These are phyloP conservation scores for Cladopsammia gracilis DNA, from an alignment of 64 coral and sea anemone species.

Conservation along the genomic window DNA sequence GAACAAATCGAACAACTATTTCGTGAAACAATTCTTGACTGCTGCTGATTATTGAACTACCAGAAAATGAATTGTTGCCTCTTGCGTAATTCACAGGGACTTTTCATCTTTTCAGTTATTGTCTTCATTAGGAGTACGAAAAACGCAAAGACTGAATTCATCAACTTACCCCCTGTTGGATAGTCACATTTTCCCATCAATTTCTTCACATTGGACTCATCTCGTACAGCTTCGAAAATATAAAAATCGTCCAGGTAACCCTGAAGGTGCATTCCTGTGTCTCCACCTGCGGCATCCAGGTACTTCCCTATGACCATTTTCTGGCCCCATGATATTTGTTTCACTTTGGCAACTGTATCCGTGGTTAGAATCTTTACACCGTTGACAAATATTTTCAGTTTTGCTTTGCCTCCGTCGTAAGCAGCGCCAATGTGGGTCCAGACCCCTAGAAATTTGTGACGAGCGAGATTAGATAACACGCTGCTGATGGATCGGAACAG, in stretches of 20 bases:
- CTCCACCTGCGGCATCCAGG: constrained; percentile 1
- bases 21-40: too few species aligned
- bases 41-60: too few species aligned
- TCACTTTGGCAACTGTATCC: neutral
- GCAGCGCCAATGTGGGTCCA: constrained; percentile 47
- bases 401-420: constrained; percentile 5
- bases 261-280: neutral
- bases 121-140: too few species aligned
- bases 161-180: constrained; percentile 10
- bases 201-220: neutral
- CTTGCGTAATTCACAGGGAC: too few species aligned
- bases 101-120: too few species aligned
- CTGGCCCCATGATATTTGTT: constrained; percentile 17
- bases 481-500: too few species aligned
- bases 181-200: constrained; percentile 45
- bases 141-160: neutral
- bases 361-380: neutral
- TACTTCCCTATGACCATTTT: constrained; percentile 4
- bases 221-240: neutral
- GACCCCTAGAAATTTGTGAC: neutral
- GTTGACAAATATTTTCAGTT: constrained; percentile 39
- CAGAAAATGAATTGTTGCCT: too few species aligned
- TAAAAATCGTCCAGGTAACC: constrained; percentile 50
- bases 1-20: too few species aligned
- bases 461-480: neutral